Conservation (phyloP, 37 sponge, comb jelly and placozoan genomes). For the Mnemiopsis leidyi region DNA sequence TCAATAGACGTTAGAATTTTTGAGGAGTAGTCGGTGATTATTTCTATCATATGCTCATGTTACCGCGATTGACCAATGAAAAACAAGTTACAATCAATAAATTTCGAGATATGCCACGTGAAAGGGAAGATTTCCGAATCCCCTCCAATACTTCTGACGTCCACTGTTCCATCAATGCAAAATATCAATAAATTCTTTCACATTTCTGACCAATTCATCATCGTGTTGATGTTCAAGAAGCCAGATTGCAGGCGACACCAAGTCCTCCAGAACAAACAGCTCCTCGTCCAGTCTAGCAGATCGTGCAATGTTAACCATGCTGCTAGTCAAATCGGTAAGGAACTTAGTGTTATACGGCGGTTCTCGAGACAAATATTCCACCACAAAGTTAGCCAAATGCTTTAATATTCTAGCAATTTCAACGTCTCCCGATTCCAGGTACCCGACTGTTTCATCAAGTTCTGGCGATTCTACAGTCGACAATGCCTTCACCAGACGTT, state of each 20-base stretch:
- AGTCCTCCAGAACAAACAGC: background rate
- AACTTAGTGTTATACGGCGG: background rate
- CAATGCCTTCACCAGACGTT: background rate
- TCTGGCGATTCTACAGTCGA: background rate
- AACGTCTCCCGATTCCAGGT: background rate
- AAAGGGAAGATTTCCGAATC: no score
- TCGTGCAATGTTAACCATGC: background rate
- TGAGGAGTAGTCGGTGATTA: no score
- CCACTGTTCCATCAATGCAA: background rate
- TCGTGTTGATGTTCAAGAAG: background rate
- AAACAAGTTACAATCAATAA: no score
- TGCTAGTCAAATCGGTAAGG: background rate
- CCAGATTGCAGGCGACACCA: background rate
- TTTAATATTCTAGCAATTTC: background rate
- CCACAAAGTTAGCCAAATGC: background rate
- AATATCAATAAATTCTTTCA: background rate
- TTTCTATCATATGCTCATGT: no score
- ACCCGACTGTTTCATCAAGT: background rate
- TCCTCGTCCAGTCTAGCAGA: background rate
- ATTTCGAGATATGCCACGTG: no score
- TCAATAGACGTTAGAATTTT: no score
- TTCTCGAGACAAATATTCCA: background rate
- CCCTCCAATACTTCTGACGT: no score
- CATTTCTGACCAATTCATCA: background rate
- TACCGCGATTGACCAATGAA: no score